These are phyloP conservation scores for Athetis lepigone DNA, from an alignment of 2,888 invertebrate genomes.

Conservation along the genomic window DNA sequence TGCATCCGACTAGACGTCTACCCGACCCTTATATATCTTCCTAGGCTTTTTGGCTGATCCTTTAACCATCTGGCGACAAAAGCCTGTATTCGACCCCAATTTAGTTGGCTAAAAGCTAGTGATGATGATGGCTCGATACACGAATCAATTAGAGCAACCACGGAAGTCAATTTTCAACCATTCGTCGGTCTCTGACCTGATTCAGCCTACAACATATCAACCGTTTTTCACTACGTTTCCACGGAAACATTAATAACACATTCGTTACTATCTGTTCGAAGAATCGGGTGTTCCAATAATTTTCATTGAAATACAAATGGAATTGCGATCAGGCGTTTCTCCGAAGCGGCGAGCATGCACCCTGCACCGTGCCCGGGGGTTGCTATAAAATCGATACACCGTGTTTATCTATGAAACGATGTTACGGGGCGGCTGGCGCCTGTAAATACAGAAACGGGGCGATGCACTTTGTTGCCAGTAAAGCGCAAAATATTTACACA, in stretches of 20 bases:
- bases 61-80: too few relatives aligned
- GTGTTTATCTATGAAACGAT: constrained; percentile 62
- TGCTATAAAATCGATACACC: constrained; percentile 61
- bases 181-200: constrained; percentile 2
- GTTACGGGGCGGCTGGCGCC: constrained; percentile 48
- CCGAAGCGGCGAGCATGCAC: constrained; percentile 47
- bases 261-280: constrained; percentile 29
- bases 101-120: too few relatives aligned
- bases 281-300: constrained; percentile 43
- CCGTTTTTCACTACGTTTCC: constrained; percentile 17
- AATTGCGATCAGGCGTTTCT: constrained; percentile 43
- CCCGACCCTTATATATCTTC: too few relatives aligned
- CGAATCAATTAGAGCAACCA: neutral
- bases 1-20: too few relatives aligned
- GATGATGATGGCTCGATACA: neutral
- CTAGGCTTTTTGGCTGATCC: too few relatives aligned
- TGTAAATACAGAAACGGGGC: constrained; percentile 52
- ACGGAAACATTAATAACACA: constrained; percentile 36
- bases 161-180: neutral
- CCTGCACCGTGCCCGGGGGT: constrained; percentile 38
- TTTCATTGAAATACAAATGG: constrained; percentile 38
- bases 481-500: constrained; percentile 2
- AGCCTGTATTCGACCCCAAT: too few relatives aligned
- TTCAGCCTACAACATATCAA: constrained; percentile 3
- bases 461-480: constrained; percentile 53